Evolutionary conservation across 2,797 vertebrate genomes (phyloP), one percentile per base, ranked within the genome.

Genomic region (Scomberomorus guttatus): DNA sequence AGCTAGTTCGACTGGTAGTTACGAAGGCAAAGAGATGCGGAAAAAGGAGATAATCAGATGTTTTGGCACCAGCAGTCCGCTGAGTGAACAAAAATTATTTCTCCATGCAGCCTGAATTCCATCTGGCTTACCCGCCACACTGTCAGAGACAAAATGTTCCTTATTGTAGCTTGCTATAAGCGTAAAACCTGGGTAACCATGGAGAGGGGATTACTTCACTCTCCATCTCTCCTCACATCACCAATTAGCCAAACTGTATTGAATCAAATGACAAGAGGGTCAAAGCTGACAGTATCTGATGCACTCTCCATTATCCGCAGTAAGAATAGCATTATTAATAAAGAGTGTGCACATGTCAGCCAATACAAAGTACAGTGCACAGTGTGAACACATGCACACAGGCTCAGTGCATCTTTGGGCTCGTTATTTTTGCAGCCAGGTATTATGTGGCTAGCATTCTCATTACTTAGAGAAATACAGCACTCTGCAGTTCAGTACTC

Each of bases 231-330:
- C 62, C 69, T 87, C 79, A 78, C 78, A 84, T 87, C 85, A 82
- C 66, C 86, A 92, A 91, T 89, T 87, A 89, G 81, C 77, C 70
- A 82, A 84, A 72, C 83, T 65, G 73, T 51, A 80, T 68, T 63
- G 62, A 90, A 85, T 87, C 69, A 80, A 86, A 87, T 74, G 80
- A 87, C 86, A 85, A 83, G 79, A 88, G 81, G 83, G 87, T 86
- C 87, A 85, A 67, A 69, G 77, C 84, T 77, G 83, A 60, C 77
- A 59, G 59, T 32, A 76, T 89, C 70, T 85, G 77, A 84, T 79
- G 83, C 61, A 59, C 66, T 77, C 75, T 83, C 82, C 75, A 83
- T 92, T 84, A 91, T 81, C 39, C 7, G 18, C 37, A 63, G 66
- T 34, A 67, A 52, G 82, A 81, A 82, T 8, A 82, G 79, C 59